A percentile compares a stretch with the other conserved stretches of the same genome.
phyloP scores from a whole-genome alignment of 2,797 vertebrate genomes.

The Silurus aristotelis region DNA sequence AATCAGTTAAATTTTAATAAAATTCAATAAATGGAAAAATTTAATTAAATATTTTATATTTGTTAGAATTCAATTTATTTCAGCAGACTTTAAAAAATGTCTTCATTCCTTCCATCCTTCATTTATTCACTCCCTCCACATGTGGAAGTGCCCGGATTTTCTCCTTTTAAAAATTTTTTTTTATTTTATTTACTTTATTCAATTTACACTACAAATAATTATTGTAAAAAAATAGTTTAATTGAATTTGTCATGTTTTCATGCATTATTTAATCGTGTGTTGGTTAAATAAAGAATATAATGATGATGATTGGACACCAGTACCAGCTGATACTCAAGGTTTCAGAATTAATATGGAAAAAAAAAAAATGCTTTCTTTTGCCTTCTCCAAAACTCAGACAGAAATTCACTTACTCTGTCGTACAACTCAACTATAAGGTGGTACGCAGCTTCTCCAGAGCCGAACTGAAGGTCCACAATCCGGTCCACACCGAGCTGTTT shows the following conservation, averaged over 20 bases:
- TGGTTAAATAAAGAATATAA: background rate
- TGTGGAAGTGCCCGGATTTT: too few species aligned
- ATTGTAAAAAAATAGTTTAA: background rate
- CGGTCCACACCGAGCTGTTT: conserved; percentile 92
- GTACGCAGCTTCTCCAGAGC: conserved; percentile 93
- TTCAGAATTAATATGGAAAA: background rate
- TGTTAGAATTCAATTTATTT: too few species aligned
- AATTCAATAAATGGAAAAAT: too few species aligned
- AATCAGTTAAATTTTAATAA: too few species aligned
- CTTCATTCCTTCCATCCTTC: too few species aligned
- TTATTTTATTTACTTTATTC: background rate
- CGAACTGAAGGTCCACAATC: conserved; percentile 95
- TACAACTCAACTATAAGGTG: conserved; percentile 95
- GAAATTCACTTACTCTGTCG: conserved; percentile 83
- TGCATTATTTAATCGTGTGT: background rate
- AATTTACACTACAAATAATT: background rate
- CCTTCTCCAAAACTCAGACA: background rate
- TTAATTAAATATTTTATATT: too few species aligned
- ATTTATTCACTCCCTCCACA: too few species aligned
- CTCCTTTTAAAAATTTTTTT: too few species aligned
- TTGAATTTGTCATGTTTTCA: background rate
- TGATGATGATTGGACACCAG: background rate
- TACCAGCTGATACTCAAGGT: background rate
- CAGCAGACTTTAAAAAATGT: too few species aligned
- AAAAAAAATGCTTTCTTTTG: background rate